These are phyloP conservation scores for Agapornis roseicollis DNA, from an alignment of 2,113 vertebrate genomes.

Conservation along the genomic window DNA sequence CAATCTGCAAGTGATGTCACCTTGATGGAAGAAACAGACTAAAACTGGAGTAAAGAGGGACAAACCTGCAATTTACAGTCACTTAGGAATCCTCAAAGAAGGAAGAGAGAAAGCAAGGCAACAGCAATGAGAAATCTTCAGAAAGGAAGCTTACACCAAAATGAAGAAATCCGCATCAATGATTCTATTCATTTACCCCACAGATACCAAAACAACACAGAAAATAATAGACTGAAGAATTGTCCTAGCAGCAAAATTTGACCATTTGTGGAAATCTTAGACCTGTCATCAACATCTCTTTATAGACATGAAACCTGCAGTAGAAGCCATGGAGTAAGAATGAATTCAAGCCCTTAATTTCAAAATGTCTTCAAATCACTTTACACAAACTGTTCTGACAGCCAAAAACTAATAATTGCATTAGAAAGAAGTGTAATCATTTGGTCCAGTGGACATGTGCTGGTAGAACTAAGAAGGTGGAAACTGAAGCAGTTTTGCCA, in stretches of 20 bases:
- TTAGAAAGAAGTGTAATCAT: background rate
- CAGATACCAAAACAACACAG: background rate
- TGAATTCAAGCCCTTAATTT: background rate
- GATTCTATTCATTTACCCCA: rapidly evolving
- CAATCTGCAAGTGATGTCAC: background rate
- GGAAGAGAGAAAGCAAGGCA: background rate
- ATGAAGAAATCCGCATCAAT: background rate
- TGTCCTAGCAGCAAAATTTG: background rate
- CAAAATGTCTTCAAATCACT: background rate
- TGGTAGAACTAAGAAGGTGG: background rate
- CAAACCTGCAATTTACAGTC: background rate
- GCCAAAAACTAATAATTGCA: background rate
- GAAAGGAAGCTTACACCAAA: background rate
- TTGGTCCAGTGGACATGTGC: background rate
- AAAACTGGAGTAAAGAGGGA: background rate
- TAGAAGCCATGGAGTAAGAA: background rate
- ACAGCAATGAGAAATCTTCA: background rate
- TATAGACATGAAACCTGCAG: background rate
- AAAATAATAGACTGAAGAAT: background rate
- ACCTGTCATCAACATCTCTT: background rate
- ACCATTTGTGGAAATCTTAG: background rate
- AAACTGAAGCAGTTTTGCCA: background rate
- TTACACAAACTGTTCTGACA: background rate
- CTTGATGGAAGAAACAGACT: background rate
- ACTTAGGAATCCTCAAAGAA: background rate